Base-by-base conservation (phyloP, 2,888 invertebrate species). In the Salticus scenicus region DNA sequence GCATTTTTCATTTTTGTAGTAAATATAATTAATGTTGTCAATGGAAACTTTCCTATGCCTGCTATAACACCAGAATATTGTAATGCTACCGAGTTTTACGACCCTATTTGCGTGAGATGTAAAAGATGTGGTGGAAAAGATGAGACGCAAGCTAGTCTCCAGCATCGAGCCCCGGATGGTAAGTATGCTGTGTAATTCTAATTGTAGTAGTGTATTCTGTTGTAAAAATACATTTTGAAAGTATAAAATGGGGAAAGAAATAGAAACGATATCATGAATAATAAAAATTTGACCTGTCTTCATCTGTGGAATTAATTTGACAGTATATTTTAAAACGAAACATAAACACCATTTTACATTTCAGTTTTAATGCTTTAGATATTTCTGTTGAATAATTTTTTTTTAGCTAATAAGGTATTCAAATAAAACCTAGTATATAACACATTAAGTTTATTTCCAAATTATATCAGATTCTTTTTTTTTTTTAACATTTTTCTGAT, bases 71-170 rank as follows among this genome's bases (percentile, higher is more conserved):
- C 86, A 0, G 86, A 80, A 24, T 30, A 37, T 17, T 86, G 86
- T 47, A 80, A 75, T 80, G 41, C 72, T 8, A 67, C 73, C 0
- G 86, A 86, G 47, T 86, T 75, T 76, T 86, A 76, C 51, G 86
- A 86, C n/a, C 51, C 79, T 8, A 64, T 86, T 57, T 86, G 80
- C 28, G 70, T 86, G 37, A 28, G 78, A 17, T 86, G 86, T 47
- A 75, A 71, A 66, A 63, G 67, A 71, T 86, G 86, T 73, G 57
- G 57, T 12, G 84, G 84, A 2, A 86, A 37, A 80, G 80, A 86
- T n/a, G 80, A 71, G 28, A 64, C 24, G 8, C 86, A 86, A 67
- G 41, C 63, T 10, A 37, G 31, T 57, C 57, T 86, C 17, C 86
- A 86, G 24, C 42, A 57, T 10, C 30, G 71, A 41, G 71, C 64